Conservation (phyloP, 92 coral and sea anemone species). For the Phenganax subtilis region DNA sequence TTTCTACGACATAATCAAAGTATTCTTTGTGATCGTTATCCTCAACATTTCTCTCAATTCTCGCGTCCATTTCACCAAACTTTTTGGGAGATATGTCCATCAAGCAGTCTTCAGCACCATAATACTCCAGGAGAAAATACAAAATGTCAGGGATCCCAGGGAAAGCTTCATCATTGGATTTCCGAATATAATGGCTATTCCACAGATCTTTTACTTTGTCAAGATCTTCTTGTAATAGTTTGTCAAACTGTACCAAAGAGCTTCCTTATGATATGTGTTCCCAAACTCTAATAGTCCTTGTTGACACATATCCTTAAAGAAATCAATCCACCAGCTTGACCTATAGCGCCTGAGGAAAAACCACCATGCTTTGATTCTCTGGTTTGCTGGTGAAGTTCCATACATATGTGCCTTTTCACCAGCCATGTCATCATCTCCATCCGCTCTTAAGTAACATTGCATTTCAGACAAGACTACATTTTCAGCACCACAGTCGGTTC, state of each 20-base stretch:
- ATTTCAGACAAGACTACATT: conserved; percentile 62
- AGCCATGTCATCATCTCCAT: conserved; percentile 7
- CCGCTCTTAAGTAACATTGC: conserved; percentile 39
- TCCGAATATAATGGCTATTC: background rate
- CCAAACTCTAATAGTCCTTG: conserved; percentile 4
- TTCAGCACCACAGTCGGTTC: conserved; percentile 64
- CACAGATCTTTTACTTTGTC: background rate
- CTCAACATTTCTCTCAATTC: background rate
- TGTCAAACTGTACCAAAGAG: background rate
- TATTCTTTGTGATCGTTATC: conserved; percentile 9
- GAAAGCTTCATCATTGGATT: background rate
- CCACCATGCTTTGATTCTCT: conserved; percentile 16
- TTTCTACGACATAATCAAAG: conserved; percentile 8
- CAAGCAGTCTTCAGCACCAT: background rate
- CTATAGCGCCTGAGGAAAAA: conserved; percentile 9
- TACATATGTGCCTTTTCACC: conserved; percentile 10
- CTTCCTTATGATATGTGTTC: conserved; percentile 4
- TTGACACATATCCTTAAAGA: conserved; percentile 2
- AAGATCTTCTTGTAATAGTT: background rate
- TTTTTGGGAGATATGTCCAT: background rate
- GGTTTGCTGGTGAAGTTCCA: conserved; percentile 12
- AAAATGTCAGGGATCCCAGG: background rate
- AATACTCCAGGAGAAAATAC: background rate
- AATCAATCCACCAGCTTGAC: conserved; percentile 18
- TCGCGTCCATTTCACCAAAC: conserved; percentile 5